Evolutionary conservation across 2,888 invertebrate genomes (phyloP), one percentile per base, ranked within the genome.

Genomic region (Diaprepes abbreviatus): DNA sequence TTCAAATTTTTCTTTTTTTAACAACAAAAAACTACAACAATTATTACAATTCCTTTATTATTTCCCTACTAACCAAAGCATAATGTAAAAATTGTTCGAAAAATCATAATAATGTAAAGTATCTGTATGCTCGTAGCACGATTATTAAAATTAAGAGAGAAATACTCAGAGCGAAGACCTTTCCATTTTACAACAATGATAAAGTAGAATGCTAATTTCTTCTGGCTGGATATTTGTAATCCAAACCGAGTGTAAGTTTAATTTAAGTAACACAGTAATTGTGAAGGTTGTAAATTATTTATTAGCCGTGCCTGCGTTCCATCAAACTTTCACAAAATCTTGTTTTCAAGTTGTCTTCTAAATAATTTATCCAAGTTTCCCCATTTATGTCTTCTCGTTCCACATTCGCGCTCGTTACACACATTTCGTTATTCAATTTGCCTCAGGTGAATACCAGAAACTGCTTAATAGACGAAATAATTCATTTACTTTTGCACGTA

Each of bases 341-440:
- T 55, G 36, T 35, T 36, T 55, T 36, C 55, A 36, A 55, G 33
- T 55, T 55, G 55, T 55, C 36, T 38, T 21, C 21, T 55, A 36
- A 36, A 38, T 55, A 55, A 55, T 36, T 55, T 55, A 36, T 55
- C 55, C 12, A 55, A 38, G 55, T 55, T 55, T 55, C 55, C 28
- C 35, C 36, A 55, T 38, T 36, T 55, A 38, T 54, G 54, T 54
- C 35, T 19, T 14, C 19, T 54, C 17, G 54, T 38, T 55, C 55
- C 38, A 55, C 38, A 55, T 24, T 55, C 36, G 38, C 24, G 21
- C 36, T 36, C 19, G 35, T 55, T 55, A 55, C 55, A 55, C 38
- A 38, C 21, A 38, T 55, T 55, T 38, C 55, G 38, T 55, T 55
- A 38, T 55, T 55, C 55, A 33, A 38, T 55, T 55, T 55, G 36